These are phyloP conservation scores for Tyto alba DNA, from an alignment of 2,113 vertebrate genomes.

Conservation along the genomic window DNA sequence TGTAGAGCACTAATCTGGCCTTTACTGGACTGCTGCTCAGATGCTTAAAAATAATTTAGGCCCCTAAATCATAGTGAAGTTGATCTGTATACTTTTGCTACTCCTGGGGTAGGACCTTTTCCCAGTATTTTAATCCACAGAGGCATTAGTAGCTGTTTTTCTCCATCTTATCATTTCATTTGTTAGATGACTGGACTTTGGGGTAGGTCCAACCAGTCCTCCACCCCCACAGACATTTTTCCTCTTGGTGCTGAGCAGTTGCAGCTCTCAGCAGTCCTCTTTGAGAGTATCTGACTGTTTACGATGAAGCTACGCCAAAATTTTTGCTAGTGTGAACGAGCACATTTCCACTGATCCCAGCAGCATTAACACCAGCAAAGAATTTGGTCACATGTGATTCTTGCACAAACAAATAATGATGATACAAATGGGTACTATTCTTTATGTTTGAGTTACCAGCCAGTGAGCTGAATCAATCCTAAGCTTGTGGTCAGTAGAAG, in stretches of 20 bases:
- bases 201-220: not conserved
- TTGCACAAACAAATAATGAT: not conserved
- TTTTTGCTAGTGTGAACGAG: not conserved
- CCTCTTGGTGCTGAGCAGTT: not conserved
- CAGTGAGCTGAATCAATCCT: not conserved
- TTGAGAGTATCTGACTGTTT: not conserved
- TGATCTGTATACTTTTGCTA: not conserved
- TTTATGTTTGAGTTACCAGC: not conserved
- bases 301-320: not conserved
- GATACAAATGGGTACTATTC: not conserved
- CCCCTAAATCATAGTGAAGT: not conserved
- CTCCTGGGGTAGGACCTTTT: not conserved
- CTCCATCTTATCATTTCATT: not conserved
- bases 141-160: not conserved
- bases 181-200: not conserved
- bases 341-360: not conserved
- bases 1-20: not conserved
- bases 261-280: not conserved
- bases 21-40: not conserved
- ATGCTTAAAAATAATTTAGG: not conserved
- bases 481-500: not conserved
- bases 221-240: accelerated
- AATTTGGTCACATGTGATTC: not conserved
- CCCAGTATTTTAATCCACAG: not conserved
- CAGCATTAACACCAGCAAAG: not conserved